Evolutionary conservation across 1,140 invertebrate species (phyloP).

Genomic region (Trigoniulus corallinus): DNA sequence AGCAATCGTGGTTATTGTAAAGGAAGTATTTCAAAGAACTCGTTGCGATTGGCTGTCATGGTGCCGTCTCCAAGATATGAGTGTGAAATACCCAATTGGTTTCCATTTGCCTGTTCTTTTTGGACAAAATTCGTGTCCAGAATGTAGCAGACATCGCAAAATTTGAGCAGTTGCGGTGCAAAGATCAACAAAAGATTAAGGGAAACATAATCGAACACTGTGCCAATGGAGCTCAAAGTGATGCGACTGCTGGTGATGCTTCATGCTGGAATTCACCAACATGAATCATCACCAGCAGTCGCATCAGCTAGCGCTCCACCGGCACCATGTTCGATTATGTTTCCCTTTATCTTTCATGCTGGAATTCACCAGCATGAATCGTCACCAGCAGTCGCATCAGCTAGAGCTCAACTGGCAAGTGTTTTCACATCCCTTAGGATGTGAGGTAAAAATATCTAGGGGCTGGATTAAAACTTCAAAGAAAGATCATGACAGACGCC

Average conservation of each 20-base stretch:
- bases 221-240: background rate
- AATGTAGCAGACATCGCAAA: slow-evolving; percentile 60
- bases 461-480: slow-evolving; percentile 64
- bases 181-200: slow-evolving; percentile 72
- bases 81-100: slow-evolving; percentile 72
- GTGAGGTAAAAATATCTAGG: slow-evolving; percentile 72
- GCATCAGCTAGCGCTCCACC: slow-evolving; percentile 61
- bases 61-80: slow-evolving; percentile 77
- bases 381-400: slow-evolving; percentile 64
- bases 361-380: slow-evolving; percentile 67
- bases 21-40: slow-evolving; percentile 49
- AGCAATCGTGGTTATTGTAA: slow-evolving; percentile 64
- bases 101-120: slow-evolving; percentile 79
- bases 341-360: background rate
- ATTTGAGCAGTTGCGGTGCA: slow-evolving; percentile 63
- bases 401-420: too few relatives aligned
- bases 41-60: slow-evolving; percentile 62
- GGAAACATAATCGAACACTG: slow-evolving; percentile 33
- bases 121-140: slow-evolving; percentile 55
- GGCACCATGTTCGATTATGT: too few relatives aligned
- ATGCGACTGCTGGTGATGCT: background rate
- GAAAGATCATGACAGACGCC: slow-evolving; percentile 66
- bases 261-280: slow-evolving; percentile 43
- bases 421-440: too few relatives aligned
- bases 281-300: slow-evolving; percentile 76